Percentiles rank a stretch among this genome's conserved stretches.
phyloP scores from a whole-genome alignment of 2,113 vertebrate species.

The Phodopus roborovskii region DNA sequence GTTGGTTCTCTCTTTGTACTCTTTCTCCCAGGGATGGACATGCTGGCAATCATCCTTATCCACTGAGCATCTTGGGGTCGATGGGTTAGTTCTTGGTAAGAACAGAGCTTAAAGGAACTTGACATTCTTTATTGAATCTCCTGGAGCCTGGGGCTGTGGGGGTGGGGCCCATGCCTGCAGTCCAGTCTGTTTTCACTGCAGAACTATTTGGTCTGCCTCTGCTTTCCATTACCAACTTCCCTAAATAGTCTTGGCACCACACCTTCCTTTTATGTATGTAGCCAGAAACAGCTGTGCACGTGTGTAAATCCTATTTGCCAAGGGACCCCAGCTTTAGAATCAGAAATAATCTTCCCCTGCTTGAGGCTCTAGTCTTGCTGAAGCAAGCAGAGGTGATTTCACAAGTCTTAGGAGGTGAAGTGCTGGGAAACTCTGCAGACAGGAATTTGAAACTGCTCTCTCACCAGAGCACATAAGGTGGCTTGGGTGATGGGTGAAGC shows the following conservation, averaged over 20 bases:
- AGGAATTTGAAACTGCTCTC: neutral
- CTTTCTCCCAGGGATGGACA: neutral
- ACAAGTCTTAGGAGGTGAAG: no score
- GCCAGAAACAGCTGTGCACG: no score
- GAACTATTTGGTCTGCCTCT: neutral
- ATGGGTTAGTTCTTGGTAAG: neutral
- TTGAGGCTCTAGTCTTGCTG: neutral
- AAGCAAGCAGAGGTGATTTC: neutral
- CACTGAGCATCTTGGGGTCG: neutral
- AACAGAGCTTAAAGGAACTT: neutral
- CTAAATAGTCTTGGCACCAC: neutral
- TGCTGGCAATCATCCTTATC: neutral
- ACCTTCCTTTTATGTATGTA: neutral
- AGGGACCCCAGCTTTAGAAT: no score
- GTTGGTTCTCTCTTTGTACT: neutral
- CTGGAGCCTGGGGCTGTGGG: fast-evolving
- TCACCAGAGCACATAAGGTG: neutral
- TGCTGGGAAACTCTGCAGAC: neutral
- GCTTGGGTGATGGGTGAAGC: neutral
- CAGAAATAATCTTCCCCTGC: no score
- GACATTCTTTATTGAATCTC: neutral
- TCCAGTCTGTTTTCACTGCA: neutral
- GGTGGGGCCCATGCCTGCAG: no score
- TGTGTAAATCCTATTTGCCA: fast-evolving
- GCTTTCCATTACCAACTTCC: neutral